Percentiles rank a stretch among this genome's conserved stretches.
phyloP scores from a whole-genome alignment of 2,888 invertebrate species.

The Diploptera punctata region DNA sequence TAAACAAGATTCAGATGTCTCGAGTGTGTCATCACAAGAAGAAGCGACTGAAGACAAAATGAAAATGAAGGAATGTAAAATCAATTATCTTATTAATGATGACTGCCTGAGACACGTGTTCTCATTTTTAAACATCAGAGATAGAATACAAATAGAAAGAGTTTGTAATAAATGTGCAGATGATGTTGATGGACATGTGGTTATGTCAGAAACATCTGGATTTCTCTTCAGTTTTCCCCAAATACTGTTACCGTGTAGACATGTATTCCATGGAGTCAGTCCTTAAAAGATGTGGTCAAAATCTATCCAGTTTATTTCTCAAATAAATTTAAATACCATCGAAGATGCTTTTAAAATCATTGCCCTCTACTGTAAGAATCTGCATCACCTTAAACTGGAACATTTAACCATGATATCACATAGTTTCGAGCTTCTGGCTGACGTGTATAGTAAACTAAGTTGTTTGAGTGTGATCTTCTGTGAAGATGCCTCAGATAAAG shows the following conservation, averaged over 20 bases:
- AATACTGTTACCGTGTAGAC: slow-evolving; percentile 48
- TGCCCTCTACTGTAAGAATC: slow-evolving; percentile 57
- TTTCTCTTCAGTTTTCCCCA: slow-evolving; percentile 41
- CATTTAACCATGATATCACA: slow-evolving; percentile 61
- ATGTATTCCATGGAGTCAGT: slow-evolving; percentile 61
- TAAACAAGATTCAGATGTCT: no score
- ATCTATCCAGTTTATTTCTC: slow-evolving; percentile 59
- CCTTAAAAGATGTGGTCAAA: slow-evolving; percentile 58
- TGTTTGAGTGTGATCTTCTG: slow-evolving; percentile 59
- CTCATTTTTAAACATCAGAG: no score
- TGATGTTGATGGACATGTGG: slow-evolving; percentile 60
- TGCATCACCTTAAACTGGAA: slow-evolving; percentile 60
- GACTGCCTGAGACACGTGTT: no score
- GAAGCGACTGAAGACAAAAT: no score
- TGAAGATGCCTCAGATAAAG: slow-evolving; percentile 51
- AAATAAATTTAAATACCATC: slow-evolving; percentile 58
- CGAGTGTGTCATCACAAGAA: no score
- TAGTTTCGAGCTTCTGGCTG: slow-evolving; percentile 57
- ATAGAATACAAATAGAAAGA: no score
- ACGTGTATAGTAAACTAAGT: slow-evolving; percentile 60
- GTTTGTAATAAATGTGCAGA: slow-evolving; percentile 65
- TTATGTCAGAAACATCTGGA: slow-evolving; percentile 53
- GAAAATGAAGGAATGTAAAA: no score
- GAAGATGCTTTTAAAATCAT: slow-evolving; percentile 62
- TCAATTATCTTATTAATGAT: no score